Conservation (phyloP, 2,113 vertebrate species). For the Dipodomys merriami region DNA sequence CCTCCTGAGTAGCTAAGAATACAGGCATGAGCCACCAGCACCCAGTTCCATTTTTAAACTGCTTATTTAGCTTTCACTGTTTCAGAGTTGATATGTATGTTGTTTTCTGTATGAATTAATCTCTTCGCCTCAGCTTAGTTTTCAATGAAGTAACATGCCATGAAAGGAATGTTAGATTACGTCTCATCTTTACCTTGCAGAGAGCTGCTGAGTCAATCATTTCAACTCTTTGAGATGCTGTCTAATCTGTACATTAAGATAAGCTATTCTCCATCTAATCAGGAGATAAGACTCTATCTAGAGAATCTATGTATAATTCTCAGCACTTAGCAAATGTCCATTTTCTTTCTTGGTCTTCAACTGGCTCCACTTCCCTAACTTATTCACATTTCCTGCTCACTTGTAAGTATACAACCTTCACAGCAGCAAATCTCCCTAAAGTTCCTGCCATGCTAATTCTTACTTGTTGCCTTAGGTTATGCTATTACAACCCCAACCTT, state of each 20-base stretch:
- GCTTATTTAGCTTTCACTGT: slow-evolving; percentile 27
- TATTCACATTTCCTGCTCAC: background rate
- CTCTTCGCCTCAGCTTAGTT: background rate
- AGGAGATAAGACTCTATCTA: background rate
- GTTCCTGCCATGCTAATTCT: background rate
- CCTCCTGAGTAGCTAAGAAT: too few relatives aligned
- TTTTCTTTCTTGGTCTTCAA: background rate
- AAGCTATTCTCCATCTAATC: background rate
- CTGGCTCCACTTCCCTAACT: too few relatives aligned
- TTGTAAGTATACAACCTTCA: background rate
- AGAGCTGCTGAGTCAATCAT: background rate
- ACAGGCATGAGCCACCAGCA: too few relatives aligned
- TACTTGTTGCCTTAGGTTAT: background rate
- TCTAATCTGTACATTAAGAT: background rate
- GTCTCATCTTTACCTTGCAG: slow-evolving; percentile 23
- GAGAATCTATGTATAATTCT: background rate
- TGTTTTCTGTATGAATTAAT: slow-evolving; percentile 6
- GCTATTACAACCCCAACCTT: background rate
- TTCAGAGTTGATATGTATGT: background rate
- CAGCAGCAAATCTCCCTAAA: background rate
- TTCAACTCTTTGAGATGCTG: slow-evolving; percentile 16
- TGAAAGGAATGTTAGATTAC: slow-evolving; percentile 5
- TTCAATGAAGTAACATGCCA: background rate
- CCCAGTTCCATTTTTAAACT: slow-evolving; percentile 14
- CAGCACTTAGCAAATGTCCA: background rate